These are phyloP conservation scores for Dicyrtoma fusca DNA, from an alignment of 2,888 invertebrate species.

Conservation along the genomic window DNA sequence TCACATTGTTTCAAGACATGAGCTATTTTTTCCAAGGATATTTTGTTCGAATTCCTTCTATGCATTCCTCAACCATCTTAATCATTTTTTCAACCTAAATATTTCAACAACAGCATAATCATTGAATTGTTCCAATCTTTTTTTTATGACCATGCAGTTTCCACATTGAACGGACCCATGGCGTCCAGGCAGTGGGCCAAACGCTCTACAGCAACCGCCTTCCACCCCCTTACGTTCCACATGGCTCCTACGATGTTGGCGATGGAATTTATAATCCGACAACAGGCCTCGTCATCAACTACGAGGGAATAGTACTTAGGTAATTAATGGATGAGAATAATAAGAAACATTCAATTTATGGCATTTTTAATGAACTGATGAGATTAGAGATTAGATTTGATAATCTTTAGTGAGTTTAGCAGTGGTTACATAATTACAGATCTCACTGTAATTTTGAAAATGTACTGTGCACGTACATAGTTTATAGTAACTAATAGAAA, in stretches of 20 bases:
- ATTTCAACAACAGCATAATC: background rate
- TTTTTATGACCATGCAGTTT: conserved; percentile 37
- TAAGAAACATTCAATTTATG: no score
- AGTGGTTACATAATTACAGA: no score
- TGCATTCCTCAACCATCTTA: background rate
- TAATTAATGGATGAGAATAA: no score
- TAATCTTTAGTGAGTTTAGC: no score
- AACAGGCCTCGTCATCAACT: conserved; percentile 41
- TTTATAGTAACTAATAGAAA: no score
- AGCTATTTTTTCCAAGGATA: no score
- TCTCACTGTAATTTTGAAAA: no score
- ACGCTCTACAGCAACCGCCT: conserved; percentile 44
- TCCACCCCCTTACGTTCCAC: conserved; percentile 46
- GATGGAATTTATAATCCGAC: conserved; percentile 52
- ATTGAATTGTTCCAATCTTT: background rate
- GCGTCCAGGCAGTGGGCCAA: conserved; percentile 40
- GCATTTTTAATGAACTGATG: no score
- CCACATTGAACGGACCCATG: conserved; percentile 45
- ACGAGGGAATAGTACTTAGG: conserved; percentile 38
- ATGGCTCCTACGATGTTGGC: conserved; percentile 49
- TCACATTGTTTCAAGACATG: no score
- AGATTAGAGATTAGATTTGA: no score
- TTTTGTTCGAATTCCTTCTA: no score
- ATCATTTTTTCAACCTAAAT: background rate
- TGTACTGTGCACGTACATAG: no score